A percentile compares a stretch with the other conserved stretches of the same genome.
Conservation (phyloP, 2,888 invertebrate genomes). For the Amblyteles armatorius region DNA sequence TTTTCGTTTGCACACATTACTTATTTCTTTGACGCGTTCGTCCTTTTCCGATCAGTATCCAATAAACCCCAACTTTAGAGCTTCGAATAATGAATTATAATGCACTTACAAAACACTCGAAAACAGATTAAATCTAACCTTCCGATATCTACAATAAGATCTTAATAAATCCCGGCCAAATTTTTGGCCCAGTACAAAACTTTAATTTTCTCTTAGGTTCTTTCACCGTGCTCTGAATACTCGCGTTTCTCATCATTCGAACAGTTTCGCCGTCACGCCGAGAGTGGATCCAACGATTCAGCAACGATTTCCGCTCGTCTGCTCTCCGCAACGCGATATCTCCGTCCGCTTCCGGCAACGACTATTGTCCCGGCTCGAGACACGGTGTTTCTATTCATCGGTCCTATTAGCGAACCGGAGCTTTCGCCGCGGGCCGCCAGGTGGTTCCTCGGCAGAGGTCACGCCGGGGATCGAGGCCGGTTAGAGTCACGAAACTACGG, state of each 20-base stretch:
- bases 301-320: conserved; percentile 62
- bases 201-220: too few relatives aligned
- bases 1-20: background rate
- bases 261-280: conserved; percentile 3
- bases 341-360: conserved; percentile 12
- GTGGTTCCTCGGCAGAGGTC: background rate
- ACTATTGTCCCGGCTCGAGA: background rate
- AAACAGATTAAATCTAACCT: too few relatives aligned
- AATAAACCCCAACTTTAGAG: too few relatives aligned
- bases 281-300: conserved; percentile 39
- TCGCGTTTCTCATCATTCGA: background rate
- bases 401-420: background rate
- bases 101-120: too few relatives aligned
- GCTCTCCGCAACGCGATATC: conserved; percentile 10
- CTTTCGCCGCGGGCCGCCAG: background rate
- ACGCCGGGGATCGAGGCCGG: background rate
- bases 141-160: too few relatives aligned
- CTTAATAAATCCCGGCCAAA: background rate
- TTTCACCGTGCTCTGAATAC: background rate
- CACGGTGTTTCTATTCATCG: background rate
- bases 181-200: background rate
- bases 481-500: background rate
- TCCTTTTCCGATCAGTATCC: too few relatives aligned
- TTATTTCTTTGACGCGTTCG: too few relatives aligned
- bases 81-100: too few relatives aligned